A percentile compares a stretch with the other conserved stretches of the same genome.
Evolutionary conservation across 1,140 invertebrate species (phyloP).

Genomic region (Lethrus apterus): DNA sequence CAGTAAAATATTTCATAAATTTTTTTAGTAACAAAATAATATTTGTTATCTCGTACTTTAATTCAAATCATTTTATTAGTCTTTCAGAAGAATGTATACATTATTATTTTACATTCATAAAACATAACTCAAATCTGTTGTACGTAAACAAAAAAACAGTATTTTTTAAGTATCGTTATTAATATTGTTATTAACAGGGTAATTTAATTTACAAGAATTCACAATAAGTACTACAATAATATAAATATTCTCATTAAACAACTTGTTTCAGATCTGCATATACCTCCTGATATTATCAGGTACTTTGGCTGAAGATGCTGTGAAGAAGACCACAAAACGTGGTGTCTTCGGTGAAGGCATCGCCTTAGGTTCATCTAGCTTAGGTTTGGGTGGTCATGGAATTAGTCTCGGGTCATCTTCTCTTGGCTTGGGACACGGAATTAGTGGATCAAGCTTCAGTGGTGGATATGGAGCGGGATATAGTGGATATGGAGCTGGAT

Average conservation of each 20-base stretch:
- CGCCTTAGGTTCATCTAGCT: constrained; percentile 5
- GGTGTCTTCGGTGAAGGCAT: constrained; percentile 24
- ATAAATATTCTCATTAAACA: constrained; percentile 13
- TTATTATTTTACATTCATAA: too few relatives aligned
- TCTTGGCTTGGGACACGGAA: constrained; percentile 7
- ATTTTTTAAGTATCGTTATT: too few relatives aligned
- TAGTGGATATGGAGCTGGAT: not conserved
- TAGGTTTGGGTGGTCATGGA: constrained; percentile 15
- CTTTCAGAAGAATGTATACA: too few relatives aligned
- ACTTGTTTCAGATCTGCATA: constrained; percentile 24
- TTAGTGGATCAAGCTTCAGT: too few relatives aligned
- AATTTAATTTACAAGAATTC: not conserved
- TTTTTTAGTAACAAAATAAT: not conserved
- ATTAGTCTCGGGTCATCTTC: not conserved
- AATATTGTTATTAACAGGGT: not conserved
- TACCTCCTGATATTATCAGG: constrained; percentile 22
- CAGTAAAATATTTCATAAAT: not conserved
- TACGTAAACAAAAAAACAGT: too few relatives aligned
- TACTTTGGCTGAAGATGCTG: constrained; percentile 12
- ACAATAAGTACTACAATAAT: not conserved
- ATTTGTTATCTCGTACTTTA: not conserved
- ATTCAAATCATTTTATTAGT: too few relatives aligned
- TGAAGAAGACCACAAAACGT: constrained; percentile 34
- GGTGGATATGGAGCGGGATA: not conserved
- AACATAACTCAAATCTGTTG: too few relatives aligned